phyloP scores from a whole-genome alignment of 2,888 invertebrate genomes.

The Xestia xanthographa region DNA sequence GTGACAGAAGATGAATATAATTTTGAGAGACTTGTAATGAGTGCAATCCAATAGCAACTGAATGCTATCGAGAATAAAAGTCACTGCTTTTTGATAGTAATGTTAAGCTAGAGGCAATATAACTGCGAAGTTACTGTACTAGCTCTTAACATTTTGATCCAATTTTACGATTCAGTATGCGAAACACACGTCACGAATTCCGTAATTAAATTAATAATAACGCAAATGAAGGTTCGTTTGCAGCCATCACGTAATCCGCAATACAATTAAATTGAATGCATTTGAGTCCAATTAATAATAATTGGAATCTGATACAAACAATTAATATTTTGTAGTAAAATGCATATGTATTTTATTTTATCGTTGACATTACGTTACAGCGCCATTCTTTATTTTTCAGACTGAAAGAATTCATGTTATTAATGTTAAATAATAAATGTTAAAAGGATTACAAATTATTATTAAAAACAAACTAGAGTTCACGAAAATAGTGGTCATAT shows the following conservation, averaged over 20 bases:
- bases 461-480: neutral
- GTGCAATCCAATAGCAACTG: neutral
- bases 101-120: too few relatives aligned
- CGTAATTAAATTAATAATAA: conserved; percentile 37
- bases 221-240: conserved; percentile 34
- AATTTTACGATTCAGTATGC: conserved; percentile 15
- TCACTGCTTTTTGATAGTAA: neutral
- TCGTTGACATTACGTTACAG: neutral
- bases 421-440: neutral
- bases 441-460: neutral
- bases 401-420: neutral
- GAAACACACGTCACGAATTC: conserved; percentile 2
- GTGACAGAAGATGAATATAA: neutral
- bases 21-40: neutral
- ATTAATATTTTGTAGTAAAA: conserved; percentile 14
- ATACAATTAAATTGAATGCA: conserved; percentile 35
- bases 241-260: conserved; percentile 12
- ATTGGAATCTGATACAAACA: conserved; percentile 23
- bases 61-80: neutral
- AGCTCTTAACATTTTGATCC: neutral
- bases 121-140: too few relatives aligned
- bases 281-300: conserved; percentile 28
- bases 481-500: neutral
- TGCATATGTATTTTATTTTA: conserved; percentile 15
- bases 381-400: too few relatives aligned